phyloP scores from a whole-genome alignment of 1,140 invertebrate species.

The Pollicipes pollicipes region DNA sequence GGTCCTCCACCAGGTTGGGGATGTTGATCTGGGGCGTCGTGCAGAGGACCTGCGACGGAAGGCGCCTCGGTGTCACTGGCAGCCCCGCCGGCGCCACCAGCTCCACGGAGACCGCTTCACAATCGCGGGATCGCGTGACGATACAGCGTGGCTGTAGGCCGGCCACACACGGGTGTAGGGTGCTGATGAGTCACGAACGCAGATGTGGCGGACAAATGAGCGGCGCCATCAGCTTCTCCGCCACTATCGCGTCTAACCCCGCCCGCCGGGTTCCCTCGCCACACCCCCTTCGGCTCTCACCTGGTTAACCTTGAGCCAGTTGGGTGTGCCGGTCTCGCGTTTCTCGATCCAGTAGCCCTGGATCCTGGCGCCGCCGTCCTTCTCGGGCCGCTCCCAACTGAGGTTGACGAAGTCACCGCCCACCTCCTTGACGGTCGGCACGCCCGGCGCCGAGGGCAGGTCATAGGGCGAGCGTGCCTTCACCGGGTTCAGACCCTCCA shows the following conservation, averaged over 20 bases:
- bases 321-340: slow-evolving; percentile 61
- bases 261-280: no score
- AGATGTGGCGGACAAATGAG: no score
- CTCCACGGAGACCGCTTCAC: no score
- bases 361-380: slow-evolving; percentile 84
- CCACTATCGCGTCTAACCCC: no score
- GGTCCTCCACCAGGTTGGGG: slow-evolving; percentile 88
- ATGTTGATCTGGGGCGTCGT: slow-evolving; percentile 80
- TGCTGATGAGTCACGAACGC: no score
- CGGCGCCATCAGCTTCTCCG: no score
- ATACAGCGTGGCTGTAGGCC: no score
- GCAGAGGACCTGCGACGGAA: slow-evolving; percentile 38
- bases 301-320: slow-evolving; percentile 87
- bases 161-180: no score
- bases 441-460: slow-evolving; percentile 74
- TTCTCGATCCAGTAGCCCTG: slow-evolving; percentile 96
- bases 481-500: slow-evolving; percentile 76
- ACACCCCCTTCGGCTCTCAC: neutral
- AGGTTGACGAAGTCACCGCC: slow-evolving; percentile 96
- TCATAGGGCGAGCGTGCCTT: slow-evolving; percentile 90
- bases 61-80: no score
- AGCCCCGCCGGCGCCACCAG: no score
- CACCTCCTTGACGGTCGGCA: slow-evolving; percentile 77
- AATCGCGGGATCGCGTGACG: no score
- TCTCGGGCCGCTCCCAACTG: slow-evolving; percentile 82